phyloP scores from a whole-genome alignment of 92 coral and sea anemone species.

The Epizoanthus rinbou region DNA sequence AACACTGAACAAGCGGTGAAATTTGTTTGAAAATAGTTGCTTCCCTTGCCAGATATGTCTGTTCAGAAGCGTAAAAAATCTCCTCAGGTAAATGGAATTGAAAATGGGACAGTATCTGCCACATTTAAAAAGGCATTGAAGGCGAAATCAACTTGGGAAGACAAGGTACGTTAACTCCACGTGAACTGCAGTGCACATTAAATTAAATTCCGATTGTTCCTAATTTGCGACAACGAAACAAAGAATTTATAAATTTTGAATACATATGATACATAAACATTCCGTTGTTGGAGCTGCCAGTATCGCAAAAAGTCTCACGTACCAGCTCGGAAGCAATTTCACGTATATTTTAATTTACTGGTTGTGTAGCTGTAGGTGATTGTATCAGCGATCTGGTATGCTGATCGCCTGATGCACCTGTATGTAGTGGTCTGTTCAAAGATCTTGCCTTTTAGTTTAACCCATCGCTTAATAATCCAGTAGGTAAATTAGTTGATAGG shows the following conservation, averaged over 20 bases:
- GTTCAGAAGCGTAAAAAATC: conserved; percentile 80
- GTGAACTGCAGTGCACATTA: too few species aligned
- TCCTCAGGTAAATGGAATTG: conserved; percentile 66
- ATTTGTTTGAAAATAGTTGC: not conserved
- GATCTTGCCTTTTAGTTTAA: too few species aligned
- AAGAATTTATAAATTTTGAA: not conserved
- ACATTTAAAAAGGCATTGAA: conserved; percentile 87
- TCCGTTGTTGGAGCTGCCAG: not conserved
- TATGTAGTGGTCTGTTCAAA: too few species aligned
- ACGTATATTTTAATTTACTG: too few species aligned
- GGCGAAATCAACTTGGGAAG: conserved; percentile 95
- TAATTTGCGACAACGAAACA: not conserved
- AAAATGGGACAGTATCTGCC: conserved; percentile 81
- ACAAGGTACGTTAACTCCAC: conserved; percentile 66
- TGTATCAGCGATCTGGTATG: too few species aligned
- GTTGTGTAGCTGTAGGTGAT: too few species aligned
- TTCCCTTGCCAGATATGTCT: conserved; percentile 64
- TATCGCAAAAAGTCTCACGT: too few species aligned
- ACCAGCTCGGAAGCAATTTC: too few species aligned
- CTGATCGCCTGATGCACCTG: too few species aligned
- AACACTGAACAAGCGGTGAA: not conserved
- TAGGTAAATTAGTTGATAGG: too few species aligned
- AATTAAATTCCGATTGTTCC: too few species aligned
- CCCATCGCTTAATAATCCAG: too few species aligned
- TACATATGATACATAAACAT: not conserved